These are phyloP conservation scores for Bedellia somnulentella DNA, from an alignment of 2,888 invertebrate species.

Conservation along the genomic window DNA sequence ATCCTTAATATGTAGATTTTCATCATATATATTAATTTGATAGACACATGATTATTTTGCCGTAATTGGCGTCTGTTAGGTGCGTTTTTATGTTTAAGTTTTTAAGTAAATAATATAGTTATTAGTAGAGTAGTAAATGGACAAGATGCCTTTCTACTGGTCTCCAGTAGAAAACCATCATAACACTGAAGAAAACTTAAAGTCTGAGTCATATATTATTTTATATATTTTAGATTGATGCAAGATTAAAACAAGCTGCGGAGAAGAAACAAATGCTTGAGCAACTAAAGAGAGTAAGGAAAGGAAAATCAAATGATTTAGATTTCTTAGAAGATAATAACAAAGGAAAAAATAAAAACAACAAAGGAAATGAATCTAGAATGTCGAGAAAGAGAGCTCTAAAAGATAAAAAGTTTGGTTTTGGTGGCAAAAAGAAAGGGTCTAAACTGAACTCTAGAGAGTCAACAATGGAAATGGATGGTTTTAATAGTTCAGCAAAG, in stretches of 20 bases:
- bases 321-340: conserved; percentile 76
- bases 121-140: too few species aligned
- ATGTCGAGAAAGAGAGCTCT: conserved; percentile 55
- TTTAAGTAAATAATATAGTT: too few species aligned
- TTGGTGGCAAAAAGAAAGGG: conserved; percentile 93
- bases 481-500: conserved; percentile 45
- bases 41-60: too few species aligned
- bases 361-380: conserved; percentile 24
- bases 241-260: conserved; percentile 79
- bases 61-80: too few species aligned
- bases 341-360: conserved; percentile 23
- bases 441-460: conserved; percentile 84
- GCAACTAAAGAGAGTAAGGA: conserved; percentile 90
- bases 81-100: too few species aligned
- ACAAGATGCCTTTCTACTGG: too few species aligned
- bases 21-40: too few species aligned
- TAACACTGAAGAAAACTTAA: too few species aligned
- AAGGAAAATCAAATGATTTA: conserved; percentile 77
- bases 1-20: too few species aligned
- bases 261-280: conserved; percentile 92
- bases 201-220: too few species aligned
- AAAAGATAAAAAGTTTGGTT: conserved; percentile 89
- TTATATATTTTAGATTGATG: conserved; percentile 66
- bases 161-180: too few species aligned
- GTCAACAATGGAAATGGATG: conserved; percentile 71